Evolutionary conservation across 2,888 invertebrate species (phyloP).

Genomic region (Synanthedon andrenaeformis): DNA sequence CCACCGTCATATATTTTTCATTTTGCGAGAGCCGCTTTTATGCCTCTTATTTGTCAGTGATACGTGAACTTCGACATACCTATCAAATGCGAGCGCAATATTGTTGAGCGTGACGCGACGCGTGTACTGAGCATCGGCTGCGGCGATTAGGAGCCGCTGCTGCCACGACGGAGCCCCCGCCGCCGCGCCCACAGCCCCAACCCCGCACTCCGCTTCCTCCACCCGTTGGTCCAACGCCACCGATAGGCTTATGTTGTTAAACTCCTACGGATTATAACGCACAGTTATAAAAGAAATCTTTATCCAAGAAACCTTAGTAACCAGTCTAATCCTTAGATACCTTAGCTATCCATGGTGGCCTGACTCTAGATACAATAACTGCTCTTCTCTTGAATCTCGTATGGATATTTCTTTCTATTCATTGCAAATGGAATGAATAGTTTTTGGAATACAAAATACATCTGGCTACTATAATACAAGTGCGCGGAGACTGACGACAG

Average conservation of each 20-base stretch:
- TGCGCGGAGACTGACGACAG: background rate
- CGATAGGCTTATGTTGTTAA: constrained; percentile 53
- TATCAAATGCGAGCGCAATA: constrained; percentile 76
- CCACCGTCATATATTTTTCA: no score
- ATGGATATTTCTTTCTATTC: no score
- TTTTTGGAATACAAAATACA: background rate
- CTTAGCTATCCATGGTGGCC: no score
- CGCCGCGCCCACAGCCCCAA: constrained; percentile 28
- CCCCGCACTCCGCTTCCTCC: constrained; percentile 23
- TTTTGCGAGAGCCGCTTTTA: no score
- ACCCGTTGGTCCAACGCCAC: constrained; percentile 53
- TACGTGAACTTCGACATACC: constrained; percentile 21
- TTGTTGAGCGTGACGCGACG: constrained; percentile 75
- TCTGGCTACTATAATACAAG: background rate
- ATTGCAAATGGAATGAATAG: no score
- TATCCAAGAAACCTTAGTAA: background rate
- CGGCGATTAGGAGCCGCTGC: constrained; percentile 83
- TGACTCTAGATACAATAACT: no score
- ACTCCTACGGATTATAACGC: constrained; percentile 29
- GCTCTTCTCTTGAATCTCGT: no score
- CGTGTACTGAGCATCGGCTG: constrained; percentile 91
- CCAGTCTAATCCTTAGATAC: no score
- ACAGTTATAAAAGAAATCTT: background rate
- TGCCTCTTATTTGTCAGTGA: no score
- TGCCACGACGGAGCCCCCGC: constrained; percentile 88